Evolutionary conservation across 2,888 invertebrate genomes (phyloP).

Genomic region (Argynnis bischoffii): DNA sequence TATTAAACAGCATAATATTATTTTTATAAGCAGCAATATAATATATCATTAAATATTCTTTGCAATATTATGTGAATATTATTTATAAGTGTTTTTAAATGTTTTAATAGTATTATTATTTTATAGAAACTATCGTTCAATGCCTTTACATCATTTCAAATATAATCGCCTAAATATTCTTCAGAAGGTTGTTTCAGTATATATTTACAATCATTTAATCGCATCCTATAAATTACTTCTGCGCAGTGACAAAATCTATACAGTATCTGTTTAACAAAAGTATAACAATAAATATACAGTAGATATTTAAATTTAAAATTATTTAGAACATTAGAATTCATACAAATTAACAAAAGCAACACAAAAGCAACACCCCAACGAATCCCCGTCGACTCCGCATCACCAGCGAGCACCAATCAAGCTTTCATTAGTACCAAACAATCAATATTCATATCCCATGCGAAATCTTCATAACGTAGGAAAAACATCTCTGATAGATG

Average conservation of each 20-base stretch:
- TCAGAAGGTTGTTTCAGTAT: no score
- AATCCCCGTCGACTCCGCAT: constrained; percentile 65
- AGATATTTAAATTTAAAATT: constrained; percentile 2
- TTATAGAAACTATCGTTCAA: no score
- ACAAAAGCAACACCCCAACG: constrained; percentile 55
- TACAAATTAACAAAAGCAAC: constrained; percentile 6
- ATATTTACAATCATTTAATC: no score
- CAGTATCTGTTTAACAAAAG: not conserved
- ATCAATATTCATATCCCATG: constrained; percentile 82
- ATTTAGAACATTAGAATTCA: constrained; percentile 2
- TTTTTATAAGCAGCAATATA: not conserved
- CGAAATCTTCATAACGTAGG: constrained; percentile 71
- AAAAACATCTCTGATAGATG: constrained; percentile 71
- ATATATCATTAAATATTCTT: not conserved
- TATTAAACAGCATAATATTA: not conserved
- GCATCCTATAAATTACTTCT: no score
- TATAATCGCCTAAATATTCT: no score
- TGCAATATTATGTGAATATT: not conserved
- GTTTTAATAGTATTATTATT: no score
- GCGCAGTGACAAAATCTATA: not conserved
- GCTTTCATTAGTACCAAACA: constrained; percentile 77
- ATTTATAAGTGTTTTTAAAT: not conserved
- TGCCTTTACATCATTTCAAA: no score
- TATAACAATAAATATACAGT: not conserved
- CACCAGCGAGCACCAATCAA: constrained; percentile 75